Conservation (phyloP, 1,140 invertebrate species). For the Drosophila sucinea region DNA sequence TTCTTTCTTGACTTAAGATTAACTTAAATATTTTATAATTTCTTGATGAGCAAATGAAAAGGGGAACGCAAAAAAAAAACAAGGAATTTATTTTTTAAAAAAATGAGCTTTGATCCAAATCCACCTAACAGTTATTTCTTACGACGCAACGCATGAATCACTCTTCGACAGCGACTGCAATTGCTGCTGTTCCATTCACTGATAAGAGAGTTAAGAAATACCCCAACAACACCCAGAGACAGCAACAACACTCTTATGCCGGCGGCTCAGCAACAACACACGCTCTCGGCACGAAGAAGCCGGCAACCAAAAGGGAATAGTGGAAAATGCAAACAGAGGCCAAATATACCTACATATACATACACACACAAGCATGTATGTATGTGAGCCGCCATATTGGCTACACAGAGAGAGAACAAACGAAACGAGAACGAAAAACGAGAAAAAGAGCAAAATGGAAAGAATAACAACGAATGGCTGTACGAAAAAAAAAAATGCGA, state of each 20-base stretch:
- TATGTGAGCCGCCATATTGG: constrained; percentile 68
- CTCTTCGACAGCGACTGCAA: background rate
- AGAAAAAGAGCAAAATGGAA: constrained; percentile 17
- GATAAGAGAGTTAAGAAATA: constrained; percentile 13
- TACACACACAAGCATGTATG: constrained; percentile 4
- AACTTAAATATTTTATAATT: constrained; percentile 64
- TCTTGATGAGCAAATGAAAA: constrained; percentile 50
- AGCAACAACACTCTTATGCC: constrained; percentile 48
- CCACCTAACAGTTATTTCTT: background rate
- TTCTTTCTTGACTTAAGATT: constrained; percentile 57
- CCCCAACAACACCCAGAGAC: constrained; percentile 31
- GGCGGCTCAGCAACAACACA: constrained; percentile 54
- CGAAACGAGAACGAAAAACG: constrained; percentile 35
- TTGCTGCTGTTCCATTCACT: constrained; percentile 2
- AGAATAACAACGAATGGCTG: constrained; percentile 73
- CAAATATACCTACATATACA: constrained; percentile 48
- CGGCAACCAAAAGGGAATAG: constrained; percentile 73
- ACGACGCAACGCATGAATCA: constrained; percentile 1
- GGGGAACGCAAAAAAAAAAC: constrained; percentile 22
- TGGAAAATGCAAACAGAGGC: constrained; percentile 49
- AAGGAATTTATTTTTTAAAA: constrained; percentile 12
- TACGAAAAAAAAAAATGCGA: constrained; percentile 66
- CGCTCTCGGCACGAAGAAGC: constrained; percentile 42
- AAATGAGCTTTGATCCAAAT: background rate
- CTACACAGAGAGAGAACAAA: constrained; percentile 66